Conservation (phyloP, 2,888 invertebrate species). For the Acanthococcus lagerstroemiae region DNA sequence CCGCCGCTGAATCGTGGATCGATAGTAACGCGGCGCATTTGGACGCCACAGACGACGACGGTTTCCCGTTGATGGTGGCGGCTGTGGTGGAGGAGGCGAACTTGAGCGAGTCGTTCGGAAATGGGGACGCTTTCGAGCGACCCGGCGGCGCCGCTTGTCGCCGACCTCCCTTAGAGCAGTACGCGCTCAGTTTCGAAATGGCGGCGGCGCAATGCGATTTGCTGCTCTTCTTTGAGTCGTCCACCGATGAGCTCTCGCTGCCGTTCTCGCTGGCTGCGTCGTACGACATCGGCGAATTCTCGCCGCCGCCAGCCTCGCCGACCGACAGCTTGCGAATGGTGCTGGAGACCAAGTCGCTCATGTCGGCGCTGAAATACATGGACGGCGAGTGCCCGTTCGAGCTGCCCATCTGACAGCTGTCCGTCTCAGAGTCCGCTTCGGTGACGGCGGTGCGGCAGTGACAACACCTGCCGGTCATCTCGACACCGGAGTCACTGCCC, state of each 20-base stretch:
- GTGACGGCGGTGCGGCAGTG: slow-evolving; percentile 1
- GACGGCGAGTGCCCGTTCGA: slow-evolving; percentile 18
- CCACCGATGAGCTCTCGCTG: slow-evolving; percentile 27
- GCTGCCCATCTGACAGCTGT: slow-evolving; percentile 1
- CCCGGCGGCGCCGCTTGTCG: slow-evolving; percentile 6
- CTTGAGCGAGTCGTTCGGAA: neutral
- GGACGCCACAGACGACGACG: neutral
- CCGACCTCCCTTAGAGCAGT: slow-evolving; percentile 3
- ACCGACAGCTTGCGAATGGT: slow-evolving; percentile 1
- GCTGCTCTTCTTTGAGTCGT: slow-evolving; percentile 7
- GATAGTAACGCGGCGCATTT: neutral
- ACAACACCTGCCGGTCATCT: slow-evolving; percentile 11
- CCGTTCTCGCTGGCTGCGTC: slow-evolving; percentile 29
- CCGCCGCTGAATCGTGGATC: neutral
- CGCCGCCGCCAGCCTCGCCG: slow-evolving; percentile 2
- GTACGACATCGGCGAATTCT: slow-evolving; percentile 15
- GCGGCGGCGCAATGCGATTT: neutral
- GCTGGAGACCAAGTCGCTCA: slow-evolving; percentile 3
- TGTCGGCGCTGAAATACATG: neutral
- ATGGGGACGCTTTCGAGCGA: slow-evolving; percentile 1
- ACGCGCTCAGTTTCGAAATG: neutral
- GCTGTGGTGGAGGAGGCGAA: neutral
- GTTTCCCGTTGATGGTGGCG: neutral
- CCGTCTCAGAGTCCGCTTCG: slow-evolving; percentile 2
- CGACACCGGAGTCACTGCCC: slow-evolving; percentile 27